Percentiles rank a stretch among this genome's conserved stretches.
Evolutionary conservation across 2,888 invertebrate genomes (phyloP).

Genomic region (Nysson spinosus): DNA sequence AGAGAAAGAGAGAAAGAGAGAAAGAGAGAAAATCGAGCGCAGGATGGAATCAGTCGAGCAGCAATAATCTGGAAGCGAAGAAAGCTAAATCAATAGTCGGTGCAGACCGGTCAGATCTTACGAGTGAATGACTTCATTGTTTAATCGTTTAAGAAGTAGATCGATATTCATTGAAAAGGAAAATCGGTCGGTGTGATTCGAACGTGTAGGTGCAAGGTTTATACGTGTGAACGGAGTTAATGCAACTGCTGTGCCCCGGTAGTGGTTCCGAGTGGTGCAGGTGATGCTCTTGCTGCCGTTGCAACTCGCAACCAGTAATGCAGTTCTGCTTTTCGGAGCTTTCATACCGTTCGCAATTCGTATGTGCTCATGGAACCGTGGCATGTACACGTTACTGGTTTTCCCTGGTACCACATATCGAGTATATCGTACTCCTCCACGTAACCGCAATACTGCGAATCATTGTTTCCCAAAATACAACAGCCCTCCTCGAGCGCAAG

Average conservation of each 20-base stretch:
- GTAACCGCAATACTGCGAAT: constrained; percentile 40
- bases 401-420: constrained; percentile 45
- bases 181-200: constrained; percentile 15
- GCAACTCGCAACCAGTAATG: constrained; percentile 32
- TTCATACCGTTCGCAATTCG: constrained; percentile 32
- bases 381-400: constrained; percentile 52
- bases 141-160: too few relatives aligned
- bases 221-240: constrained; percentile 41
- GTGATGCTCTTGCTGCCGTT: constrained; percentile 13
- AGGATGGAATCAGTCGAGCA: too few relatives aligned
- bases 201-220: constrained; percentile 23
- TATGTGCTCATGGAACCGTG: constrained; percentile 45
- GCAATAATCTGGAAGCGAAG: too few relatives aligned
- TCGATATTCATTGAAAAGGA: constrained; percentile 22
- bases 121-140: too few relatives aligned
- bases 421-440: constrained; percentile 36
- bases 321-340: constrained; percentile 49
- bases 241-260: constrained; percentile 31
- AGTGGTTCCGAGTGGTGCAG: not conserved
- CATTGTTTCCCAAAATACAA: constrained; percentile 49
- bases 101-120: too few relatives aligned
- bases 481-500: not conserved
- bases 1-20: too few relatives aligned
- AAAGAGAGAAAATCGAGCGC: too few relatives aligned
- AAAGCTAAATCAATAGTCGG: too few relatives aligned